Percentiles rank a stretch among this genome's conserved stretches.
phyloP scores from a whole-genome alignment of 1,140 invertebrate genomes.

The Diachasmimorpha longicaudata region DNA sequence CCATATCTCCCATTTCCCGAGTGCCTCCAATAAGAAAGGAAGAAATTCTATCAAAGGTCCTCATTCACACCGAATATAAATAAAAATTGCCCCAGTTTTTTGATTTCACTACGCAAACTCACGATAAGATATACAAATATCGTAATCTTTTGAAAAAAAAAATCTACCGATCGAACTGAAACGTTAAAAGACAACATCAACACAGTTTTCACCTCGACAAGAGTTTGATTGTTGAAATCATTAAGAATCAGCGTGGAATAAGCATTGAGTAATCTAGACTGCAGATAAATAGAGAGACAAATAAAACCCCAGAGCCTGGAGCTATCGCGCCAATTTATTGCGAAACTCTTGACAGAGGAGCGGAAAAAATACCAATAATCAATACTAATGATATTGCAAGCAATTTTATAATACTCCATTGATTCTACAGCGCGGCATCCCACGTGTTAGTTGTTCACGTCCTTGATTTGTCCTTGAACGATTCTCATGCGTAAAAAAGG shows the following conservation, averaged over 20 bases:
- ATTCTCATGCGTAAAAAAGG: neutral
- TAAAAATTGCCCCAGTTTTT: neutral
- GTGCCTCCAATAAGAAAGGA: neutral
- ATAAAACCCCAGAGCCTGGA: too few species aligned
- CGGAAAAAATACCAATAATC: neutral
- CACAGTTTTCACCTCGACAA: too few species aligned
- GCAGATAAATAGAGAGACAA: too few species aligned
- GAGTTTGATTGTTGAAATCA: too few species aligned
- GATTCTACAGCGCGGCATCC: neutral
- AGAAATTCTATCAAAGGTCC: neutral
- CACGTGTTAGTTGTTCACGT: neutral
- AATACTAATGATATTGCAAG: neutral
- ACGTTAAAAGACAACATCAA: too few species aligned
- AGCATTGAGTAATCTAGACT: too few species aligned
- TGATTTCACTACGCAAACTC: neutral
- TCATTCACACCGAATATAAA: neutral
- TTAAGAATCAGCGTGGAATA: too few species aligned
- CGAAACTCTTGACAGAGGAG: too few species aligned
- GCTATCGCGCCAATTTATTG: too few species aligned
- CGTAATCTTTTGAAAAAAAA: too few species aligned
- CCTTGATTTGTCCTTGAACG: conserved; percentile 5
- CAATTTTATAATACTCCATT: neutral
- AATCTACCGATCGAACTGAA: too few species aligned
- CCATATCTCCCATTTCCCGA: neutral
- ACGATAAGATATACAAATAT: neutral